Base-by-base conservation (phyloP, 2,888 invertebrate species). In the Caenorhabditis wallacei region DNA sequence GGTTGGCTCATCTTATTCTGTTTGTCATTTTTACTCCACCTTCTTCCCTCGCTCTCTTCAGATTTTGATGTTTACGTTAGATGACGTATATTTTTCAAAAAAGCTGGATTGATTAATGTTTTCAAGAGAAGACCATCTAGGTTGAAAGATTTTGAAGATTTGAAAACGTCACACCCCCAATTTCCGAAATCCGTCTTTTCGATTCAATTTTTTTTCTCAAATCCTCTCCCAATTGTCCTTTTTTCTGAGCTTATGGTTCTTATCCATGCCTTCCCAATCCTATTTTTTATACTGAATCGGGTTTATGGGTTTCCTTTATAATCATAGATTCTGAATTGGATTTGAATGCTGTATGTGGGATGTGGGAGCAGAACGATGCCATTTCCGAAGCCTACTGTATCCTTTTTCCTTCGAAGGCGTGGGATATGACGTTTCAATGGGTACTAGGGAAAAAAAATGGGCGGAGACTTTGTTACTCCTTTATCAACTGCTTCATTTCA, bases 61-160 rank as follows among this genome's bases (percentile, higher is more conserved):
- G 53, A n/a, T 24, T 48, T 48, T 48, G 46, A 18, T 48, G 46
- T 8, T 20, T 20, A 56, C 40, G 20, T 11, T 30, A 30, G 26
- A 40, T 72, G 72, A 72, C 63, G 72, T 72, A 53, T 48, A 51
- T 59, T n/a, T 26, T 43, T 48, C 24, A 56, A n/a, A 48, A 40
- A 22, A 57, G 35, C 35, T 18, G 5, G 51, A 71, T 57, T 59
- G 71, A 71, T 71, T 51, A 35, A 71, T 61, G 51, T 37, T 59
- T 46, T 51, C 30, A 1, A 18, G 16, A 37, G 35, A 20, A 46
- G 18, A 26, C 30, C 35, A 18, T 20, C 10, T 10, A n/a, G 26
- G 24, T 48, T 18, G 18, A 48, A 13, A 20, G 24, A 13, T 35
- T 43, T 22, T 59, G 2, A 8, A n/a, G 24, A 24, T 37, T 40